phyloP scores from a whole-genome alignment of 2,113 vertebrate genomes.

The Collichthys lucidus region DNA sequence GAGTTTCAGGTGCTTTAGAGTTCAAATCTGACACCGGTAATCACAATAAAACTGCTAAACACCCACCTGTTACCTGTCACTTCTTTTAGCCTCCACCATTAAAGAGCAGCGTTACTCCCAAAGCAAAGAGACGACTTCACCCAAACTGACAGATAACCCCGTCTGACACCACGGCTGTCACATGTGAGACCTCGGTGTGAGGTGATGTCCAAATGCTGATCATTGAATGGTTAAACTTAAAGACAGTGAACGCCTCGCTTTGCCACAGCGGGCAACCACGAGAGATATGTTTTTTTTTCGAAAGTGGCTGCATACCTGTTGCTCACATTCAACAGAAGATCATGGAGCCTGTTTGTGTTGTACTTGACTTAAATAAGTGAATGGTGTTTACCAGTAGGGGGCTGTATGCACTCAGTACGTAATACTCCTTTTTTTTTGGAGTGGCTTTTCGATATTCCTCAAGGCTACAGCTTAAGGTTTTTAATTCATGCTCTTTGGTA shows the following conservation, averaged over 20 bases:
- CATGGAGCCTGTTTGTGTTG: constrained; percentile 59
- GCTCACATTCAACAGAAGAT: constrained; percentile 78
- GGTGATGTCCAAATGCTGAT: background rate
- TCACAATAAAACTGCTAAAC: background rate
- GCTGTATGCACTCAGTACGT: constrained; percentile 77
- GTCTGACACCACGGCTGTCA: background rate
- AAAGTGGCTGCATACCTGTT: constrained; percentile 71
- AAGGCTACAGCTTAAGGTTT: constrained; percentile 79
- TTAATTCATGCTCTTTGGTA: constrained; percentile 79
- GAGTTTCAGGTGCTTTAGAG: background rate
- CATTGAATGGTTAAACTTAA: background rate
- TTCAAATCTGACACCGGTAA: background rate
- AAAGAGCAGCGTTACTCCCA: background rate
- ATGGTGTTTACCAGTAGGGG: constrained; percentile 80
- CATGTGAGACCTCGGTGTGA: background rate
- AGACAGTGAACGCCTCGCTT: background rate
- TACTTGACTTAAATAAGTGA: constrained; percentile 58
- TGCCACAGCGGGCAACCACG: background rate
- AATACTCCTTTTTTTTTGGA: constrained; percentile 37
- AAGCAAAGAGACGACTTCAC: constrained; percentile 12
- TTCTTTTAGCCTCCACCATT: background rate
- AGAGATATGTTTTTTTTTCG: background rate
- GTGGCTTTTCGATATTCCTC: constrained; percentile 68
- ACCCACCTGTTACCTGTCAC: background rate
- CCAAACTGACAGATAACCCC: background rate